Conservation (phyloP, 1,140 invertebrate species). For the Diorhabda elongata region DNA sequence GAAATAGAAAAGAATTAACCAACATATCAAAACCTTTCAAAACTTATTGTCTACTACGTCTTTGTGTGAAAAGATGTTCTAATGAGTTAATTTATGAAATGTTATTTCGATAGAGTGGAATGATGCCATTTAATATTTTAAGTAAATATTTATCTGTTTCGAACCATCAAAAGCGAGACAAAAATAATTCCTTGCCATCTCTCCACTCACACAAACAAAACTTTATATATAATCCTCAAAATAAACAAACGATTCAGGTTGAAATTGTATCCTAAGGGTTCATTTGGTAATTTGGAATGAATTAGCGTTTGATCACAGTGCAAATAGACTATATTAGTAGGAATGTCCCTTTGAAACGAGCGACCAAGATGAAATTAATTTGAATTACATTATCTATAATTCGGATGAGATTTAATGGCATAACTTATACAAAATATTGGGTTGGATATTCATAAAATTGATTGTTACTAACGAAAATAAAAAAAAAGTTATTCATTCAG, state of each 20-base stretch:
- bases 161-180: constrained; percentile 11
- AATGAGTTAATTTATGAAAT: constrained; percentile 46
- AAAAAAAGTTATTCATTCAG: too few relatives aligned
- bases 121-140: constrained; percentile 35
- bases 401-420: not conserved
- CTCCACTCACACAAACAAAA: constrained; percentile 8
- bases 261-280: constrained; percentile 8
- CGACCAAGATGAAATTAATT: not conserved
- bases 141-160: constrained; percentile 43
- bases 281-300: constrained; percentile 11
- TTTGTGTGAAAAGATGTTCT: constrained; percentile 30
- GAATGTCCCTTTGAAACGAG: not conserved
- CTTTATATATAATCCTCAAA: constrained; percentile 11
- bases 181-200: constrained; percentile 17
- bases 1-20: too few relatives aligned
- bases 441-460: too few relatives aligned
- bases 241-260: constrained; percentile 12
- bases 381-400: not conserved
- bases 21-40: too few relatives aligned
- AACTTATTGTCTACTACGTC: too few relatives aligned
- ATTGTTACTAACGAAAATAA: too few relatives aligned
- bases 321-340: not conserved
- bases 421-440: too few relatives aligned
- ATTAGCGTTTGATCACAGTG: not conserved
- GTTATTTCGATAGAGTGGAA: constrained; percentile 38